These are phyloP conservation scores for Myotis lucifugus DNA, from an alignment of 2,113 vertebrate species.

Conservation along the genomic window DNA sequence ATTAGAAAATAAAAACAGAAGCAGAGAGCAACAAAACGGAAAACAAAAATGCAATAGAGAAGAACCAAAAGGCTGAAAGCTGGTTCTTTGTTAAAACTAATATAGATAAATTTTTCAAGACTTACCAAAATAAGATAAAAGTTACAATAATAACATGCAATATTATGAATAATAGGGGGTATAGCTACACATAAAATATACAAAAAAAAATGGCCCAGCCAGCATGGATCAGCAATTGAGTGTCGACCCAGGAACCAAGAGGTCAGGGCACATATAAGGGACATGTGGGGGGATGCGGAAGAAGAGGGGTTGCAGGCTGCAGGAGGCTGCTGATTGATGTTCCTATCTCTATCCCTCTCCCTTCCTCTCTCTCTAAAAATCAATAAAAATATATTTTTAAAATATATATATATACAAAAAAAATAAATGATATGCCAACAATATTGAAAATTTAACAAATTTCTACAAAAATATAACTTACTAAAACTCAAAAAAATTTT, in stretches of 20 bases:
- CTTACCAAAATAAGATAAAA: neutral
- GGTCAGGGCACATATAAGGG: too few species aligned
- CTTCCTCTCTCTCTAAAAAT: too few species aligned
- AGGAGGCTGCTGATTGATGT: too few species aligned
- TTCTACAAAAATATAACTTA: conserved; percentile 11
- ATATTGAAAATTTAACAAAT: neutral
- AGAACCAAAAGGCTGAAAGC: neutral
- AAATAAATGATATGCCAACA: neutral
- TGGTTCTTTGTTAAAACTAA: neutral
- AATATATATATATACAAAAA: neutral
- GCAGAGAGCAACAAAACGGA: neutral
- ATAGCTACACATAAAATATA: neutral
- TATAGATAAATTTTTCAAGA: neutral
- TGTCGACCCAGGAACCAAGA: too few species aligned
- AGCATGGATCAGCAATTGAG: too few species aligned
- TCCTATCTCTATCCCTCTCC: too few species aligned
- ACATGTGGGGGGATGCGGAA: too few species aligned
- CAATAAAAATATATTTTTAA: too few species aligned
- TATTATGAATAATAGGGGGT: neutral
- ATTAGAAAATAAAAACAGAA: neutral
- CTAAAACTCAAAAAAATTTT: neutral
- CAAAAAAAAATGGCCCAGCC: neutral
- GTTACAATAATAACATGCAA: neutral
- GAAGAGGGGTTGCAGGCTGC: too few species aligned
- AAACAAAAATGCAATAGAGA: neutral